Percentiles rank a stretch among this genome's conserved stretches.
Conservation (phyloP, 1,140 invertebrate species). For the Drosophila suzukii region DNA sequence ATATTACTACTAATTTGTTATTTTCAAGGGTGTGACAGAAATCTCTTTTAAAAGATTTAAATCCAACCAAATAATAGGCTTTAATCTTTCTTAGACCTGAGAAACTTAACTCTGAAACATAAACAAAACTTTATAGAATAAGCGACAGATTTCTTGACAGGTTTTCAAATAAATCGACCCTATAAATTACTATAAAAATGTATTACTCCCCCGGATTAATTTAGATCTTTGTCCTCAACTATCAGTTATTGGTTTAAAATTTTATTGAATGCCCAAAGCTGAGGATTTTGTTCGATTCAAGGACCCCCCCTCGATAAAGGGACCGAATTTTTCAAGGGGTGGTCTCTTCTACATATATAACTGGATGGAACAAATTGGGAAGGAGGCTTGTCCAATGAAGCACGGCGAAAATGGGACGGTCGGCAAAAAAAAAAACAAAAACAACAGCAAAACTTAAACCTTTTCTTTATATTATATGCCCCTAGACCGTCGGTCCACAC, state of each 20-base stretch:
- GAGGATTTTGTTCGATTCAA: slow-evolving; percentile 8
- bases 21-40: too few species aligned
- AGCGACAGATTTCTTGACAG: too few species aligned
- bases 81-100: too few species aligned
- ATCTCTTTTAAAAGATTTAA: too few species aligned
- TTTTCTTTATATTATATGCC: slow-evolving; percentile 45
- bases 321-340: slow-evolving; percentile 25
- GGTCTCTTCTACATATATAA: slow-evolving; percentile 9
- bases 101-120: too few species aligned
- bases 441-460: slow-evolving; percentile 37
- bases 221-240: slow-evolving; percentile 1
- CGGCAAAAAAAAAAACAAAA: background rate
- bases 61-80: too few species aligned
- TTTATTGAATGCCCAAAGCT: slow-evolving; percentile 23
- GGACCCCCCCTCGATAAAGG: slow-evolving; percentile 11
- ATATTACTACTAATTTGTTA: too few species aligned
- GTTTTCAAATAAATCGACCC: too few species aligned
- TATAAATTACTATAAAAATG: background rate
- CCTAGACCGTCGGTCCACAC: slow-evolving; percentile 12
- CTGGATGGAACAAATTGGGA: background rate
- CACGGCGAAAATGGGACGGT: slow-evolving; percentile 42
- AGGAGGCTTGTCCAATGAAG: slow-evolving; percentile 33
- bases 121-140: too few species aligned
- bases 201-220: background rate
- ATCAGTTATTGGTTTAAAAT: slow-evolving; percentile 10